phyloP scores from a whole-genome alignment of 2,797 vertebrate species.

The Artibeus lituratus region DNA sequence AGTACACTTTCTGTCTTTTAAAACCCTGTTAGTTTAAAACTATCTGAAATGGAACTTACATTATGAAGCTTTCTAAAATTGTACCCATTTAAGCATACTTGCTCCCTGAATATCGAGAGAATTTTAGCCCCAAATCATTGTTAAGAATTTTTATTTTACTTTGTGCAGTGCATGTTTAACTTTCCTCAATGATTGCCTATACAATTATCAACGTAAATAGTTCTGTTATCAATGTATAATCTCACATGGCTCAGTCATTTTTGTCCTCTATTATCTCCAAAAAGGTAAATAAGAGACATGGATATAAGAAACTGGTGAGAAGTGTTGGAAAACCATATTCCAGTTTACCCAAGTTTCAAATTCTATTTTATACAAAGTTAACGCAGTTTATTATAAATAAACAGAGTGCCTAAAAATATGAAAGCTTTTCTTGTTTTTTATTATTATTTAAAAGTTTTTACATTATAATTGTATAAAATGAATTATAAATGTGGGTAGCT shows the following conservation, averaged over 20 bases:
- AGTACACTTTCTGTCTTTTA: neutral
- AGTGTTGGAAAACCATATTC: neutral
- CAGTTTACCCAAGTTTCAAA: neutral
- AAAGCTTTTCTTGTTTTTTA: neutral
- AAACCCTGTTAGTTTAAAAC: neutral
- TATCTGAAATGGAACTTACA: neutral
- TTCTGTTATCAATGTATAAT: neutral
- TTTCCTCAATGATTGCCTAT: neutral
- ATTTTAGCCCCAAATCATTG: neutral
- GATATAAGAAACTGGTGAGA: constrained; percentile 6
- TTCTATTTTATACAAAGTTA: neutral
- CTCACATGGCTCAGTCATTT: neutral
- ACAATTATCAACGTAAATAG: neutral
- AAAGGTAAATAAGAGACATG: neutral
- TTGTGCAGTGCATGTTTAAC: constrained; percentile 11
- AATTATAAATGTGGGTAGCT: neutral
- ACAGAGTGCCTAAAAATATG: neutral
- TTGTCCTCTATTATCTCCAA: neutral
- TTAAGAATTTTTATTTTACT: neutral
- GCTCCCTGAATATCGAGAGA: neutral
- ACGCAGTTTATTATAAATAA: neutral
- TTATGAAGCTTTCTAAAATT: neutral
- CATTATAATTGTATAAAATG: neutral
- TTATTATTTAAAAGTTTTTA: neutral
- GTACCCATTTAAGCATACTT: neutral